Base-by-base conservation (phyloP, 2,797 vertebrate genomes). In the Thalassophryne amazonica region DNA sequence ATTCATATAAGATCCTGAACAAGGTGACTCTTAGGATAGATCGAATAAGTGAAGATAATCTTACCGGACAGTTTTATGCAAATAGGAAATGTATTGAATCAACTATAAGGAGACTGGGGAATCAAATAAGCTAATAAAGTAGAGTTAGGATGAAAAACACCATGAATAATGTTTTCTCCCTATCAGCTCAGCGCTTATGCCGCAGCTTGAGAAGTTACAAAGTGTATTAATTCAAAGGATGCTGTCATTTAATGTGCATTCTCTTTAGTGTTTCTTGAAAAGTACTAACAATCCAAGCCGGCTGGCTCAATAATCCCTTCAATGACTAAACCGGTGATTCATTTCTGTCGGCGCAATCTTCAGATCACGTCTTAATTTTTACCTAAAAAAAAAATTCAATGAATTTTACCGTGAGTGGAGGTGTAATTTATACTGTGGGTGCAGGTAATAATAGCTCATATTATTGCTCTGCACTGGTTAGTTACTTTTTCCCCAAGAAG, bases 21-120 rank as follows among this genome's bases (percentile, higher is more conserved):
- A 91, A 92, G 90, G 89, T 90, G 88, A 91, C 89, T 90, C 88
- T 89, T 89, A 88, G 87, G 84, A 90, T 88, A 86, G 87, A 91
- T 92, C 85, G 84, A 90, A 92, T 90, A 91, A 92, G 89, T 88
- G 90, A 91, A 91, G 90, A 91, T 90, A 91, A 91, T 91, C 89
- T 91, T 90, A 90, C 87, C 76, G 84, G 90, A 88, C 88, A 91
- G 88, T 91, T 91, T 90, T 90, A 92, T 92, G 90, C 90, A 91
- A 92, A 92, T 92, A 85, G 73, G 73, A 55, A 86, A 90, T 89
- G 90, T 90, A 92, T 89, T 91, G 88, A 92, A 91, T 92, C 90
- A 92, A 91, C 90, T 89, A 87, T 86, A 85, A 81, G 83, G 84
- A 88, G 88, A 89, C 89, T 86, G 69, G 87, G 60, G 89, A 92